A percentile compares a stretch with the other conserved stretches of the same genome.
Conservation (phyloP, 92 coral and sea anemone genomes). For the Blastomussa wellsi region DNA sequence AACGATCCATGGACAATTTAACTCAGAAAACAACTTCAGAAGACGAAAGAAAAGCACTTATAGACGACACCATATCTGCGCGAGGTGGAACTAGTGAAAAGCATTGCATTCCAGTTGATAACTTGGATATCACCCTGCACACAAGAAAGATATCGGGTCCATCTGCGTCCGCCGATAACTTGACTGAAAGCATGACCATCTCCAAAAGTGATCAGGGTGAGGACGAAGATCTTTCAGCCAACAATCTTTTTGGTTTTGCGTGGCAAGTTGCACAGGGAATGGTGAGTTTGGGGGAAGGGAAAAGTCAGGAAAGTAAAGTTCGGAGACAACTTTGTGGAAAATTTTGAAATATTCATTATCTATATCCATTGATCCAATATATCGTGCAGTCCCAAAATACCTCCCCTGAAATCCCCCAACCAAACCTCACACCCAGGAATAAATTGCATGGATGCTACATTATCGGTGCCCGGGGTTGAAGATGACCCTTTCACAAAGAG, state of each 20-base stretch:
- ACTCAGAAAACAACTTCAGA: neutral
- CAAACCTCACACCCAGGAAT: no score
- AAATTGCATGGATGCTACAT: no score
- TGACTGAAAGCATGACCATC: neutral
- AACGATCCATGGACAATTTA: neutral
- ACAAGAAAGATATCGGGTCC: neutral
- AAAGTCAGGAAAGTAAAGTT: neutral
- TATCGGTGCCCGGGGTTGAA: no score
- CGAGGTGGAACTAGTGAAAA: neutral
- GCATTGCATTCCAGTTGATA: neutral
- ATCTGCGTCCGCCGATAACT: neutral
- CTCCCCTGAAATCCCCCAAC: no score
- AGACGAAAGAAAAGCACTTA: neutral
- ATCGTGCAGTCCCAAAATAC: no score
- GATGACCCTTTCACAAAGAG: no score
- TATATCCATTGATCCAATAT: no score
- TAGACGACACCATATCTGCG: neutral
- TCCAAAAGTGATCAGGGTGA: constrained; percentile 21
- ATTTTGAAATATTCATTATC: no score
- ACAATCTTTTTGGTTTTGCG: constrained; percentile 71
- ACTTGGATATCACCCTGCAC: neutral
- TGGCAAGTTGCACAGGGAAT: constrained; percentile 85
- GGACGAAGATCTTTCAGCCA: constrained; percentile 45
- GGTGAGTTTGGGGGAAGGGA: constrained; percentile 44
- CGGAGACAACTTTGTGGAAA: neutral